A percentile compares a stretch with the other conserved stretches of the same genome.
Conservation (phyloP, 2,113 vertebrate species). For the Gyps fulvus region DNA sequence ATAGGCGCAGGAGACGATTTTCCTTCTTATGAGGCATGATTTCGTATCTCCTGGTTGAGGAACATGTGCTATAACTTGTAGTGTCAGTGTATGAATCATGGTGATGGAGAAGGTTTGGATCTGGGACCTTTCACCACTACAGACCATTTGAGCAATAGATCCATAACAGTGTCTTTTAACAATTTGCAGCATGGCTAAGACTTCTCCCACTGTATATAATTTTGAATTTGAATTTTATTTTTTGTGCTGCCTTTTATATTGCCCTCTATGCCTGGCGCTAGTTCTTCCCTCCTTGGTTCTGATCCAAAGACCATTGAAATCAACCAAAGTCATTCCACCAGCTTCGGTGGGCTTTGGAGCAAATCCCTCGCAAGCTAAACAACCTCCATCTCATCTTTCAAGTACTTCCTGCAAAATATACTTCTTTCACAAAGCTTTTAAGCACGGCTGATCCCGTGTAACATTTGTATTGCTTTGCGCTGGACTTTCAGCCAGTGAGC, state of each 20-base stretch:
- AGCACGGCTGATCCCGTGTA: not conserved
- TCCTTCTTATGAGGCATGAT: not conserved
- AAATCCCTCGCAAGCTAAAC: not conserved
- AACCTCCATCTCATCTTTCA: conserved; percentile 36
- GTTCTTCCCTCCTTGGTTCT: not conserved
- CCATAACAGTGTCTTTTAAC: not conserved
- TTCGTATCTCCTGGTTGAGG: not conserved
- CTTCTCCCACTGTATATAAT: not conserved
- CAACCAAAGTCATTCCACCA: not conserved
- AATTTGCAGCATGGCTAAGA: not conserved
- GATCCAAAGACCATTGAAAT: not conserved
- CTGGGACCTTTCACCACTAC: not conserved
- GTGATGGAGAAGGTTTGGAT: not conserved
- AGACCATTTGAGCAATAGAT: not conserved
- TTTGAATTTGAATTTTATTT: not conserved
- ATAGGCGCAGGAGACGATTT: not conserved
- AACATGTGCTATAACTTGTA: not conserved
- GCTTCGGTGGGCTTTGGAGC: conserved; percentile 23
- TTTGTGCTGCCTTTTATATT: not conserved
- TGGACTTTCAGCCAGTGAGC: not conserved
- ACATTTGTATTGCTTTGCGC: not conserved
- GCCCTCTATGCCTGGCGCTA: not conserved
- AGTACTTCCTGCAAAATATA: conserved; percentile 36
- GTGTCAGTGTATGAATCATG: not conserved
- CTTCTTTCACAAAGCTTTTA: conserved; percentile 19